A percentile compares a stretch with the other conserved stretches of the same genome.
Conservation (phyloP, 2,888 invertebrate genomes). For the Erynnis tages region DNA sequence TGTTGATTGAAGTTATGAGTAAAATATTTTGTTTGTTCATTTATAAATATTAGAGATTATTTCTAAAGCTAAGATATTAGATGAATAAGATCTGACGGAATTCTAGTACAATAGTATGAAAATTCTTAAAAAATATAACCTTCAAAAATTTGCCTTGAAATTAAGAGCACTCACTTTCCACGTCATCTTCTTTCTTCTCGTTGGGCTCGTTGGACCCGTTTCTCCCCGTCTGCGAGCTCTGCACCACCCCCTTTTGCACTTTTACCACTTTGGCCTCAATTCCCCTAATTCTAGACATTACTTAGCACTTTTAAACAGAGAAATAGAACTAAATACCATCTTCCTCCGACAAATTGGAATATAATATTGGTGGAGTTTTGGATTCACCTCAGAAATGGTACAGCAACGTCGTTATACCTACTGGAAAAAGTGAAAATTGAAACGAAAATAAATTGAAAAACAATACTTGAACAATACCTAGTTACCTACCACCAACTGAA, state of each 20-base stretch:
- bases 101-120: too few relatives aligned
- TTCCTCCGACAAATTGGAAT: neutral
- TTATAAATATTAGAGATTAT: too few relatives aligned
- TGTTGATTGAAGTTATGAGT: neutral
- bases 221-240: slow-evolving; percentile 50
- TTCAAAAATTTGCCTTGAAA: neutral
- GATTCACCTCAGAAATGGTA: neutral
- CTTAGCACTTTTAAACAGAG: slow-evolving; percentile 20
- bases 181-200: slow-evolving; percentile 52
- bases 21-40: too few relatives aligned
- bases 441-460: too few relatives aligned
- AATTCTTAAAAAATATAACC: neutral
- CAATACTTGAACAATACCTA: too few relatives aligned
- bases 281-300: slow-evolving; percentile 69
- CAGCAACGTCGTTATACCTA: too few relatives aligned
- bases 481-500: too few relatives aligned
- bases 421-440: neutral
- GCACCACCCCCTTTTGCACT: slow-evolving; percentile 35
- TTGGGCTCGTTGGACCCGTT: slow-evolving; percentile 51
- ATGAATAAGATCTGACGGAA: too few relatives aligned
- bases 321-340: slow-evolving; percentile 18
- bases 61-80: too few relatives aligned
- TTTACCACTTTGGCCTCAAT: slow-evolving; percentile 63
- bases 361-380: neutral
- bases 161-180: slow-evolving; percentile 58